Evolutionary conservation across 1,140 invertebrate genomes (phyloP).

Genomic region (Ladona fulva): DNA sequence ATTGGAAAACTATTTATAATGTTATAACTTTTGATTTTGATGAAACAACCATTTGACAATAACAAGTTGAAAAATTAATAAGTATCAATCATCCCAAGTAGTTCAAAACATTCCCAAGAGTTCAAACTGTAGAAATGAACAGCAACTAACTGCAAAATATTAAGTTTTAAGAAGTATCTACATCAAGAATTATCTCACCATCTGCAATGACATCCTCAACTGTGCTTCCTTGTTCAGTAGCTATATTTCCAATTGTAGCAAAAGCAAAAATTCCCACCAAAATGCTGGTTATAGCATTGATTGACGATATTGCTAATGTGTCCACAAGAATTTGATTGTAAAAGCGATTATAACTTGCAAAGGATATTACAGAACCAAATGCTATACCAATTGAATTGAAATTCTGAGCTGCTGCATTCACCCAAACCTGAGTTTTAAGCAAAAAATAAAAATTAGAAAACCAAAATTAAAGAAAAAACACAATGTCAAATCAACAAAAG

Average conservation of each 20-base stretch:
- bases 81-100: no score
- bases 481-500: background rate
- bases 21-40: no score
- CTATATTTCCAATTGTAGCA: constrained; percentile 78
- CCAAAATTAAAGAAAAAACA: background rate
- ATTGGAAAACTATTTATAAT: no score
- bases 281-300: constrained; percentile 74
- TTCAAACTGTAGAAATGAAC: no score
- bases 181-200: constrained; percentile 45
- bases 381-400: constrained; percentile 88
- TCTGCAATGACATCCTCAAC: constrained; percentile 75
- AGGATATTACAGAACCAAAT: constrained; percentile 87
- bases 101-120: no score
- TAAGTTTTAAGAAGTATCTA: no score
- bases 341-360: constrained; percentile 90
- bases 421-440: constrained; percentile 57
- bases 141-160: no score
- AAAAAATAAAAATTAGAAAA: background rate
- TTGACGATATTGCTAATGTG: constrained; percentile 67
- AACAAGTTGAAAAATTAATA: no score
- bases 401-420: constrained; percentile 84
- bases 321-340: constrained; percentile 83
- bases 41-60: no score
- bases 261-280: constrained; percentile 81
- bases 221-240: constrained; percentile 63